Percentiles rank a stretch among this genome's conserved stretches.
phyloP scores from a whole-genome alignment of 2,797 vertebrate species.

The Potorous gilbertii region DNA sequence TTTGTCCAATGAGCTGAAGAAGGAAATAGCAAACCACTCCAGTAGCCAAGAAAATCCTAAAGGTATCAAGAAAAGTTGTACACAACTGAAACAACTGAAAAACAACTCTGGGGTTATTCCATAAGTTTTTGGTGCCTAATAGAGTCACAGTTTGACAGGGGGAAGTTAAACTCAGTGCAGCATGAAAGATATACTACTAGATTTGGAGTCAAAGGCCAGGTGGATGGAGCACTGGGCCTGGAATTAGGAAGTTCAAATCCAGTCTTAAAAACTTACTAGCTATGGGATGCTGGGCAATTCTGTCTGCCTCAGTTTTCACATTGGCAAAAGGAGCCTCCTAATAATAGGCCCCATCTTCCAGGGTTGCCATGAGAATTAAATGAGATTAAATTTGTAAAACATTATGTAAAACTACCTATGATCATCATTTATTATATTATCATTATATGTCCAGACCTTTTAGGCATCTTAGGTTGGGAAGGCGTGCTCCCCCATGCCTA shows the following conservation, averaged over 20 bases:
- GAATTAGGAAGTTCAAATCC: background rate
- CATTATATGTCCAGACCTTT: background rate
- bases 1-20: no score
- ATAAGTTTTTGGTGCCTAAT: background rate
- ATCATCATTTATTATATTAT: background rate
- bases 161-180: background rate
- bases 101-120: no score
- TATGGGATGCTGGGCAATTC: background rate
- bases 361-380: background rate
- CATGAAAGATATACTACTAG: background rate
- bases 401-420: background rate
- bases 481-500: no score
- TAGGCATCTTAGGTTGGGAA: background rate
- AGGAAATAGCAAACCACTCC: no score
- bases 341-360: background rate
- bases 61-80: no score
- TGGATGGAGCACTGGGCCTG: background rate
- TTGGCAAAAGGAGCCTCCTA: background rate
- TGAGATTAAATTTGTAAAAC: background rate
- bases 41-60: no score
- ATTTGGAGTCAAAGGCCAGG: background rate
- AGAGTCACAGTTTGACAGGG: background rate
- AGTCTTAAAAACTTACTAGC: no score
- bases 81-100: no score
- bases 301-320: background rate